Base-by-base conservation (phyloP, 53 echinoderm and acorn worm genomes). In the Stichopus horrens region DNA sequence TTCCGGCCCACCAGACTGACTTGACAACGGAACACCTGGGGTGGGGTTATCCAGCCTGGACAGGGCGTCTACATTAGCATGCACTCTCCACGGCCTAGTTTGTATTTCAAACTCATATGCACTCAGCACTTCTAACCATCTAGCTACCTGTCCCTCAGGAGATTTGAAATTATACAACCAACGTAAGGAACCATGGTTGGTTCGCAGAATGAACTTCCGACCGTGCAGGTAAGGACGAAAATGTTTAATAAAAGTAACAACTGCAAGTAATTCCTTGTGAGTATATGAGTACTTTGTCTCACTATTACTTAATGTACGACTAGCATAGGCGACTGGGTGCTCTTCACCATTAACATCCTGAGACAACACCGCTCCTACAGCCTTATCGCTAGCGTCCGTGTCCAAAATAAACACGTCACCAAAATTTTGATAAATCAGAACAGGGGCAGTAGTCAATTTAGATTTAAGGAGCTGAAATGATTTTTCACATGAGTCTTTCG, bases 21-120 rank as follows among this genome's bases (percentile, higher is more conserved):
- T 74, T 74, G 74, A 10, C 74, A 13, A 13, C 9, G 7, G 7
- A 74, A 22, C 22, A 74, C 74, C 74, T 74, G 74, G 6, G 9
- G 74, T 74, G 22, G 74, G 74, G 74, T 74, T 74, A 16, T 58
- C 83, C n/a, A 58, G 8, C 60, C 79, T 65, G 22, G 80, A 90
- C 79, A 90, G 63, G 53, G 74, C 73, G 65, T 90, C 90, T 4
- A 87, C 90, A 90, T 90, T 90, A 71, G 13, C 56, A 87, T 90
- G 90, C 21, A 60, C 74, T 52, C 66, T 86, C 4, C 86, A 86
- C 21, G 85, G 84, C 58, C 79, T 74, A 78, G 86, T 77, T 37
- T 73, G 51, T 76, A 87, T 90, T 4, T 86, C 76, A 75, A 86
- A 77, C 9, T 90, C 87, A 87, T 68, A 87, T 54, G 65, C 54